Evolutionary conservation across 1,140 invertebrate genomes (phyloP).

Genomic region (Trachymyrmex septentrionalis): DNA sequence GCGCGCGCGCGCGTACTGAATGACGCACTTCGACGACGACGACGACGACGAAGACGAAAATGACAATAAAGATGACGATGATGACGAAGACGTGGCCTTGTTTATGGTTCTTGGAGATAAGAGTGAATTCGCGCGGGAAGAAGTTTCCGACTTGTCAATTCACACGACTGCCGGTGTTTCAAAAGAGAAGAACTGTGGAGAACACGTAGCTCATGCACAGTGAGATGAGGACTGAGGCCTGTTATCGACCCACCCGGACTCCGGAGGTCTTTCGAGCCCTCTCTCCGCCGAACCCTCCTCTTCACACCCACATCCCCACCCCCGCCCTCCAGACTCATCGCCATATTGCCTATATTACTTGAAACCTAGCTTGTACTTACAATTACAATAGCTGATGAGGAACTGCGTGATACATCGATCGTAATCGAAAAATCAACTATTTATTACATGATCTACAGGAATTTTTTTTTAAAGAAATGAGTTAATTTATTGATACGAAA

Average conservation of each 20-base stretch:
- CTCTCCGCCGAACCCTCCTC: conserved; percentile 38
- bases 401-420: neutral
- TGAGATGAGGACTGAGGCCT: conserved; percentile 81
- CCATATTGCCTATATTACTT: conserved; percentile 39
- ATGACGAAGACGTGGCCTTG: neutral
- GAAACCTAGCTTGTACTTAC: conserved; percentile 21
- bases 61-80: neutral
- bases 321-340: conserved; percentile 35
- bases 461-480: no score
- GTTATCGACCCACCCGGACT: conserved; percentile 80
- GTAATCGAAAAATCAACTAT: neutral
- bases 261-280: conserved; percentile 56
- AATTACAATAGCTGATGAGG: no score
- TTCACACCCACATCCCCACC: no score
- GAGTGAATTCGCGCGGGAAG: neutral
- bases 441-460: no score
- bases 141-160: neutral
- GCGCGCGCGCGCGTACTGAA: neutral
- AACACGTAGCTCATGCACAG: conserved; percentile 72
- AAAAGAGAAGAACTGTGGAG: conserved; percentile 14
- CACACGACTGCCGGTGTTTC: neutral
- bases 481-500: no score
- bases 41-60: neutral
- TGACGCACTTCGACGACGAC: conserved; percentile 21
- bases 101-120: neutral